Percentiles rank a stretch among this genome's conserved stretches.
Evolutionary conservation across 2,888 invertebrate genomes (phyloP).

Genomic region (Pristionchus exspectatus): DNA sequence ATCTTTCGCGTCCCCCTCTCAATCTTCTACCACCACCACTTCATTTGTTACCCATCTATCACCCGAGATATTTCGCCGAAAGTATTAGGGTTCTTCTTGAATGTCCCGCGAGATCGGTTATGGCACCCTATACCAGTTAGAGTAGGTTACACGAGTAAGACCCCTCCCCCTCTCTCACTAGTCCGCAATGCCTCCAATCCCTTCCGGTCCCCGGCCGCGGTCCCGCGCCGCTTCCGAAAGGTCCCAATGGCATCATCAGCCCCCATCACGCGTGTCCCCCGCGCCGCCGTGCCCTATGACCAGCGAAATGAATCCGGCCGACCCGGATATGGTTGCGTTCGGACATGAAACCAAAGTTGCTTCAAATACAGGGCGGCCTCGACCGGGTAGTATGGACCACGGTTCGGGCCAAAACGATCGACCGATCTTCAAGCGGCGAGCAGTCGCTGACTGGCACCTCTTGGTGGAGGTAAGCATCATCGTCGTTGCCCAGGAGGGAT

Average conservation of each 20-base stretch:
- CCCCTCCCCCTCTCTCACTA: not conserved
- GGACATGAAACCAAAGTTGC: too few relatives aligned
- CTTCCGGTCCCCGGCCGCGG: not conserved
- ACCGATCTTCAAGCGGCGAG: not conserved
- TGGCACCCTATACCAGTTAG: not conserved
- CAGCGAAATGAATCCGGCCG: too few relatives aligned
- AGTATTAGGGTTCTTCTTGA: not conserved
- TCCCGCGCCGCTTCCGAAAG: not conserved
- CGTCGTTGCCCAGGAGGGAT: not conserved
- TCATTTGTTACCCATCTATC: not conserved
- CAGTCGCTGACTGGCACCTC: not conserved
- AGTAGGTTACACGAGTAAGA: not conserved
- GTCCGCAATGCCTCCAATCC: not conserved
- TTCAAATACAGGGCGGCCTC: too few relatives aligned
- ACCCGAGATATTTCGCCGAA: slow-evolving; percentile 3
- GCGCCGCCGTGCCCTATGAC: not conserved
- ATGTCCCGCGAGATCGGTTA: not conserved
- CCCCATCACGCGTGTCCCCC: not conserved
- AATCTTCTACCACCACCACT: not conserved
- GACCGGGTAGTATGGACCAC: too few relatives aligned
- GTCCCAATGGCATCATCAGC: not conserved
- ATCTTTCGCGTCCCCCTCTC: slow-evolving; percentile 22
- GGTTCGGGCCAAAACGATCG: not conserved
- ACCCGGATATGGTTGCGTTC: too few relatives aligned
- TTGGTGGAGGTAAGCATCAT: not conserved